Base-by-base conservation (phyloP, 1,140 invertebrate genomes). In the Harpegnathos saltator region DNA sequence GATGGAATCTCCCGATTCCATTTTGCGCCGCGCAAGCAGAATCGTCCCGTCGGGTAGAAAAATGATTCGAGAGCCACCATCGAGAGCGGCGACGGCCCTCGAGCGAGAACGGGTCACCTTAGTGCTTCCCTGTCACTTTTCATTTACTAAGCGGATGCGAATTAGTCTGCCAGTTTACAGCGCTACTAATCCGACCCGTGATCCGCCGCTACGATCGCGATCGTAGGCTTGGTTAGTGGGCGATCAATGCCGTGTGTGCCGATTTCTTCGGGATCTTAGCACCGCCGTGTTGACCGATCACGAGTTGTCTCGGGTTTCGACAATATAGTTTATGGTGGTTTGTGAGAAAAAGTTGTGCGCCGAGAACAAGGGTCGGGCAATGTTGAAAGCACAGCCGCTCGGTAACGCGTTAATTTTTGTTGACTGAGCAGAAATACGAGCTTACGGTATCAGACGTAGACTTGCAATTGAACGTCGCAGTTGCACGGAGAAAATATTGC, bases 91-190 rank as follows among this genome's bases (percentile, higher is more conserved):
- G 62, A 48, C 44, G 54, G 58, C 58, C 84, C 59, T 71, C 56
- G 56, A 78, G 61, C 19, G 71, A n/a, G n/a, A 78, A n/a, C 61
- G 44, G 22, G 80, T 77, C 80, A 85, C 62, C 69, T 88, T 77
- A 77, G 82, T 87, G 78, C 72, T 88, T 88, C 73, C 72, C 82
- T 82, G 82, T 89, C 82, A 59, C 59, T 82, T 87, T 61, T 82
- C 82, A 89, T 87, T 85, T 83, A 58, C 63, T 56, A 59, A 22
- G 54, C 58, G 74, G 56, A 85, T 52, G 83, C 66, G 33, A 75
- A 50, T 87, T 83, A 62, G 73, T 81, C 65, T 86, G 15, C 56
- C 24, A 82, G 3, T 82, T 73, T 62, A 48, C 48, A 58, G n/a
- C 38, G 38, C 50, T 77, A 63, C 80, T 50, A 73, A 73, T 33